Percentiles rank a stretch among this genome's conserved stretches.
phyloP scores from a whole-genome alignment of 2,888 invertebrate species.

The Pammene aurita region DNA sequence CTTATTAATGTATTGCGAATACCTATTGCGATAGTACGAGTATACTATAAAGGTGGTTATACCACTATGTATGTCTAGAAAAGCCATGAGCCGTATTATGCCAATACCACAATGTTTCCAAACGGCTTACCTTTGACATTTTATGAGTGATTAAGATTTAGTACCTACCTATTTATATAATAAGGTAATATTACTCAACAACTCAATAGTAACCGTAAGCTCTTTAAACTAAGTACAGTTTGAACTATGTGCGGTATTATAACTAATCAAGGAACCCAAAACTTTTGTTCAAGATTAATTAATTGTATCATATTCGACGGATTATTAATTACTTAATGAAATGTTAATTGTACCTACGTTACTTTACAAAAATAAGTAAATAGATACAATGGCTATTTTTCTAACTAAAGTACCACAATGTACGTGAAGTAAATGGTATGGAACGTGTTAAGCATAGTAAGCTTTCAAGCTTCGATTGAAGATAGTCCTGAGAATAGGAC shows the following conservation, averaged over 20 bases:
- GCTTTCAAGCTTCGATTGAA: too few species aligned
- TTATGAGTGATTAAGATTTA: not conserved
- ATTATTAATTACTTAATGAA: not conserved
- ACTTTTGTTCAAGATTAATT: not conserved
- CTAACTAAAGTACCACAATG: not conserved
- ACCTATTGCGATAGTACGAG: too few species aligned
- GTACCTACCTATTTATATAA: not conserved
- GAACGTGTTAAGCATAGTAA: not conserved
- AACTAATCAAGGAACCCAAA: not conserved
- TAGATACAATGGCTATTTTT: too few species aligned
- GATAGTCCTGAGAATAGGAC: too few species aligned
- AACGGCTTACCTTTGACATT: not conserved
- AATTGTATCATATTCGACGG: not conserved
- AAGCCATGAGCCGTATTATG: not conserved
- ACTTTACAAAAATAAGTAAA: too few species aligned
- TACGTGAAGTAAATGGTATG: not conserved
- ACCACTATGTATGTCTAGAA: too few species aligned
- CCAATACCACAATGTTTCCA: not conserved
- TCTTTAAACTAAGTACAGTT: not conserved
- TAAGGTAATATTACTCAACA: not conserved
- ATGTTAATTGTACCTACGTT: not conserved
- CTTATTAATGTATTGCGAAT: too few species aligned
- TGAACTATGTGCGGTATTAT: not conserved
- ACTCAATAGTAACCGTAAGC: not conserved
- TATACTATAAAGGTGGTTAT: too few species aligned